These are phyloP conservation scores for Phocoena sinus DNA, from an alignment of 2,113 vertebrate genomes.

Conservation along the genomic window DNA sequence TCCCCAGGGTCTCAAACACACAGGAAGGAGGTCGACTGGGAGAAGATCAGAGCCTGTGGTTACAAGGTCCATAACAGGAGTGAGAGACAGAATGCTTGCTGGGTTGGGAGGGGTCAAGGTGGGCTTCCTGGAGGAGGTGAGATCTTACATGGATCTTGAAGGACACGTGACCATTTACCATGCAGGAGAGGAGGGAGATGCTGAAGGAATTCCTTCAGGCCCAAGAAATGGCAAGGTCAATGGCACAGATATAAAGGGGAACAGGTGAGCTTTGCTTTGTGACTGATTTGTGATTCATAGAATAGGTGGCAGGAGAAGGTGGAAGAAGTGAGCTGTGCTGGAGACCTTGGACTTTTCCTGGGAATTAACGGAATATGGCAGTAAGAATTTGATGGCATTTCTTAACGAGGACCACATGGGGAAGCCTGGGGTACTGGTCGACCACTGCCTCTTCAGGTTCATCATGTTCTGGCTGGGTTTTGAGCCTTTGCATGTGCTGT, in stretches of 20 bases:
- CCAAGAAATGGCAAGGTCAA: not conserved
- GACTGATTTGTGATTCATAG: not conserved
- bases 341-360: not conserved
- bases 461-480: accelerated
- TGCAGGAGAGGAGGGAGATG: not conserved
- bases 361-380: accelerated
- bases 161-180: not conserved
- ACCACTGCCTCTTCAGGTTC: too few relatives aligned
- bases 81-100: not conserved
- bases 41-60: not conserved
- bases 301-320: not conserved
- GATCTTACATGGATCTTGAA: not conserved
- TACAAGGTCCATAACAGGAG: too few relatives aligned
- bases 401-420: not conserved
- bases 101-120: not conserved
- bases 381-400: accelerated
- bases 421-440: not conserved
- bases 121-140: not conserved
- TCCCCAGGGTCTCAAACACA: too few relatives aligned
- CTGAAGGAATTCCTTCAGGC: not conserved
- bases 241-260: not conserved
- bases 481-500: not conserved
- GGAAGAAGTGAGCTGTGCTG: not conserved
- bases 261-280: not conserved
- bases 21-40: not conserved